These are phyloP conservation scores for Cataglyphis albicans DNA, from an alignment of 2,888 invertebrate genomes.

Conservation along the genomic window DNA sequence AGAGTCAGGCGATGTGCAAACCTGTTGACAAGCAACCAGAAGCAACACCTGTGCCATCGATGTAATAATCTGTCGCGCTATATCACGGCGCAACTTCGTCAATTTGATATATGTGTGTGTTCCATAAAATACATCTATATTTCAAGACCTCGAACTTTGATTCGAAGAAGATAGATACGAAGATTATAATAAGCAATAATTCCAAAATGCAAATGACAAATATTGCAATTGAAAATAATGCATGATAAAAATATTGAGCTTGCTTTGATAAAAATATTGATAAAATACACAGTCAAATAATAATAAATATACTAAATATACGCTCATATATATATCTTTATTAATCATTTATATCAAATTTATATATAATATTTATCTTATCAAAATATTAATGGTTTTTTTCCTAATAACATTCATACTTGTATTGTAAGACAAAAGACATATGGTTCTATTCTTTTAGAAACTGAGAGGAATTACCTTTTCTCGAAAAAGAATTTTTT, in stretches of 20 bases:
- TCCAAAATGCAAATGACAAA: neutral
- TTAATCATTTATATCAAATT: neutral
- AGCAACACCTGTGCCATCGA: conserved; percentile 50
- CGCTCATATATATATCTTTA: neutral
- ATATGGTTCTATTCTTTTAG: neutral
- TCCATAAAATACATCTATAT: conserved; percentile 33
- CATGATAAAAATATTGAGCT: neutral
- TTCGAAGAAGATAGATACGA: neutral
- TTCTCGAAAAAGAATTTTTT: neutral
- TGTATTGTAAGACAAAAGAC: neutral
- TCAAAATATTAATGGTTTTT: neutral
- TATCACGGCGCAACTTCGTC: conserved; percentile 33
- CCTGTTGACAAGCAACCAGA: conserved; percentile 53
- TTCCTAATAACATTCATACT: neutral
- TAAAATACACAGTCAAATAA: neutral
- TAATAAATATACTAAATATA: neutral
- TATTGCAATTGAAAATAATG: neutral
- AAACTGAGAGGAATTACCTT: neutral
- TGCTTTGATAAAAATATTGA: neutral
- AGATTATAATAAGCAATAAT: neutral
- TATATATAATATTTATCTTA: neutral
- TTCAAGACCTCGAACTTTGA: neutral
- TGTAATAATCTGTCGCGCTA: conserved; percentile 52
- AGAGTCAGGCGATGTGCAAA: conserved; percentile 29
- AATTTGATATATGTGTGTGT: conserved; percentile 39